Conservation (phyloP, 64 coral and sea anemone genomes). For the Montipora cactus region DNA sequence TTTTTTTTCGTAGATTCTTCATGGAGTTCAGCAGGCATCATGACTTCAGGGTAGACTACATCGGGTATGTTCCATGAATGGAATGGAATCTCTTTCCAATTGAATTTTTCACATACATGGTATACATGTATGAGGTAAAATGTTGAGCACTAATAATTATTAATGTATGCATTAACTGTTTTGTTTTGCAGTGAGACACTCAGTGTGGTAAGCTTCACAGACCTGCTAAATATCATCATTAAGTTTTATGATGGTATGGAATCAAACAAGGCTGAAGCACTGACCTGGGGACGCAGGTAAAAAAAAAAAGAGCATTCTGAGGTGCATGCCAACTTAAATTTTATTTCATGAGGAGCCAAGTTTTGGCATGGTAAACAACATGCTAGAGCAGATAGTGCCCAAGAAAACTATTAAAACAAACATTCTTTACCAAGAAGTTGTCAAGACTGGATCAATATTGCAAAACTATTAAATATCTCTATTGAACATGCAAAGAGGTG, state of each 20-base stretch:
- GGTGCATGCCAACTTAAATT: too few species aligned
- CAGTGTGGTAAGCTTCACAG: constrained; percentile 90
- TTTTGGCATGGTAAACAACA: too few species aligned
- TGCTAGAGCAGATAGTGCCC: too few species aligned
- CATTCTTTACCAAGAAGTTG: too few species aligned
- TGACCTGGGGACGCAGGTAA: constrained; percentile 88
- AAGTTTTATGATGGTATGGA: constrained; percentile 86
- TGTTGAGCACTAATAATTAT: too few species aligned
- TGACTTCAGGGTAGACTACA: constrained; percentile 90
- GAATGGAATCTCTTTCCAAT: neutral
- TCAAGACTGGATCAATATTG: too few species aligned
- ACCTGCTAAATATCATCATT: constrained; percentile 83
- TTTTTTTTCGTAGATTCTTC: constrained; percentile 80
- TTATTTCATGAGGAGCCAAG: too few species aligned
- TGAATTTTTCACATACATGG: neutral
- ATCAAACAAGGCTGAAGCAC: constrained; percentile 80
- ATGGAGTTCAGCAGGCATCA: constrained; percentile 98
- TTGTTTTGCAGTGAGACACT: constrained; percentile 84
- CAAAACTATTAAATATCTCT: too few species aligned
- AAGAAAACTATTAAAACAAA: too few species aligned
- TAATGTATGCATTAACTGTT: neutral
- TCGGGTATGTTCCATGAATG: constrained; percentile 63
- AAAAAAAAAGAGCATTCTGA: neutral
- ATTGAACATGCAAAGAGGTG: too few species aligned
- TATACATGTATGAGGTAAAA: neutral